Evolutionary conservation across 2,113 vertebrate species (phyloP).

Genomic region (Tetrao urogallus): DNA sequence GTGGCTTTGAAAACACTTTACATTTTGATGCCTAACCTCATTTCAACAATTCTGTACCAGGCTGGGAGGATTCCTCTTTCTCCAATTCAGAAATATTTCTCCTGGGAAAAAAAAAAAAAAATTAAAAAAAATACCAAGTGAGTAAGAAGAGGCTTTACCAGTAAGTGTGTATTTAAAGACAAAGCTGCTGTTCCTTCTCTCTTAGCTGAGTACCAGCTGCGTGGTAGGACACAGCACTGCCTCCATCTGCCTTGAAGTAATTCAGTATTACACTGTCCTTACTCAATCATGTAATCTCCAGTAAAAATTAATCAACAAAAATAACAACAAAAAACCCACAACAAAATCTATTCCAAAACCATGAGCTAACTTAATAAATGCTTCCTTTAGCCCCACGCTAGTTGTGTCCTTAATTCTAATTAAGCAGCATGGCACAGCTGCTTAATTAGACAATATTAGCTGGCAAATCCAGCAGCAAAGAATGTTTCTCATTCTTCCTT

Average conservation of each 20-base stretch:
- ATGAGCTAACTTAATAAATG: neutral
- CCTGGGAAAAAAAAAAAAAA: neutral
- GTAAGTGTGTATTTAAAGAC: neutral
- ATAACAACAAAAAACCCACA: neutral
- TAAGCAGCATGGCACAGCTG: neutral
- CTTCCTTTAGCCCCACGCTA: neutral
- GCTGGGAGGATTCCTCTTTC: neutral
- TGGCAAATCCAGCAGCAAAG: neutral
- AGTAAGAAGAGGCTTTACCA: neutral
- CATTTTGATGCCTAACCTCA: neutral
- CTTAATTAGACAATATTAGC: neutral
- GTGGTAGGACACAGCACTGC: neutral
- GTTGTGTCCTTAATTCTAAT: neutral
- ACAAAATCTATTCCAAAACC: neutral
- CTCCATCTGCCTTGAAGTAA: neutral
- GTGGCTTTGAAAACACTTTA: neutral
- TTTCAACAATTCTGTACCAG: neutral
- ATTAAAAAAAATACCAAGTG: fast-evolving
- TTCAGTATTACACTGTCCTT: neutral
- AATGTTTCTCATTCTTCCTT: neutral
- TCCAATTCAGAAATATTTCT: neutral
- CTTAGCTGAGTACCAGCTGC: fast-evolving
- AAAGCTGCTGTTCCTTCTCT: neutral
- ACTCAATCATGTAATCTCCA: fast-evolving
- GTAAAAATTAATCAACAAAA: neutral